Percentiles rank a stretch among this genome's conserved stretches.
Evolutionary conservation across 2,113 vertebrate species (phyloP).

Genomic region (Psophia crepitans): DNA sequence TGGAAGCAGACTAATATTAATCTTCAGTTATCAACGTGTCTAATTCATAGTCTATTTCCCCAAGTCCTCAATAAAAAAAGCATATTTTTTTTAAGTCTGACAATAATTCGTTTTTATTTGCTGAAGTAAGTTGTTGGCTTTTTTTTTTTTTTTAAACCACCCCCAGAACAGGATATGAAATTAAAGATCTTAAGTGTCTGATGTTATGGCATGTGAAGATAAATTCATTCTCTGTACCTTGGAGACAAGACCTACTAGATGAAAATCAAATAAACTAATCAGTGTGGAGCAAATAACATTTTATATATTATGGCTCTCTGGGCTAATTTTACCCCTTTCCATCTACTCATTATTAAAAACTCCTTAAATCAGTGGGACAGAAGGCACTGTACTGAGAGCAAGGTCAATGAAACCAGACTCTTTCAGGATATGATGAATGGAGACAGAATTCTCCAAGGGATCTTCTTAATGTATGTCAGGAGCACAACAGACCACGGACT

Average conservation of each 20-base stretch:
- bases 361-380: constrained; percentile 39
- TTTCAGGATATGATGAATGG: constrained; percentile 28
- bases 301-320: constrained; percentile 12
- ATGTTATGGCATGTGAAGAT: constrained; percentile 16
- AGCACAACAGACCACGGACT: neutral
- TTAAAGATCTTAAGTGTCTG: neutral
- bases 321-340: constrained; percentile 31
- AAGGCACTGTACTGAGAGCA: constrained; percentile 21
- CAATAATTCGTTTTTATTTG: neutral
- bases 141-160: neutral
- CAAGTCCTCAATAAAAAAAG: neutral
- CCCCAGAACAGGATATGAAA: neutral
- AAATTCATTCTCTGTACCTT: constrained; percentile 2
- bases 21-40: constrained; percentile 31
- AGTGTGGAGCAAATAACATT: constrained; percentile 39
- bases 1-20: constrained; percentile 32
- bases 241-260: constrained; percentile 38
- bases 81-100: neutral
- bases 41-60: neutral
- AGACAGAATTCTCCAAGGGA: constrained; percentile 51
- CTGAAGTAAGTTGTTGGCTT: neutral
- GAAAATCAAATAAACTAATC: constrained; percentile 58
- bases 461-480: constrained; percentile 21
- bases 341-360: neutral
- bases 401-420: constrained; percentile 47